phyloP scores from a whole-genome alignment of 2,113 vertebrate species.

The Euleptes europaea region DNA sequence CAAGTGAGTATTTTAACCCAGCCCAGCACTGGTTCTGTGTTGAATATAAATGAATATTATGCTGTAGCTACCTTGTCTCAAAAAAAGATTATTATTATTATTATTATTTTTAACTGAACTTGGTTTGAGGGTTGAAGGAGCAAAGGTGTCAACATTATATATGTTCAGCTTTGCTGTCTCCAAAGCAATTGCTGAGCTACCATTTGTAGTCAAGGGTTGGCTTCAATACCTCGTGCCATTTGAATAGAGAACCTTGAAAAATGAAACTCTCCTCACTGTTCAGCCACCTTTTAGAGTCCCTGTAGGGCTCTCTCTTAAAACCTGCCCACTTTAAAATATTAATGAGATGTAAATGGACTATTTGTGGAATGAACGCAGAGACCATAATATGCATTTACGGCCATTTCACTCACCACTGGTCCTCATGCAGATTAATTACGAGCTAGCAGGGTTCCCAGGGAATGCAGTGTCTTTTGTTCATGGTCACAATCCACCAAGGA shows the following conservation, averaged over 20 bases:
- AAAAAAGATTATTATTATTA: too few relatives aligned
- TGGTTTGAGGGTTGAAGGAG: not conserved
- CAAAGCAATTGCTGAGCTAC: not conserved
- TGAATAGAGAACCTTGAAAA: not conserved
- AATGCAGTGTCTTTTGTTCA: not conserved
- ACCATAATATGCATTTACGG: conserved; percentile 5
- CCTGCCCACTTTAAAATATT: conserved; percentile 12
- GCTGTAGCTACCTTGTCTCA: too few relatives aligned
- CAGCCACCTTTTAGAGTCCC: not conserved
- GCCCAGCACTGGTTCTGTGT: too few relatives aligned
- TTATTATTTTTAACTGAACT: too few relatives aligned
- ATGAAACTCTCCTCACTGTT: not conserved
- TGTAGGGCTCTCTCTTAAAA: not conserved
- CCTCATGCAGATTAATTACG: not conserved
- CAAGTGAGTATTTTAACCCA: too few relatives aligned
- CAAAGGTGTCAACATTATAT: not conserved
- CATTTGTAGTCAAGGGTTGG: not conserved
- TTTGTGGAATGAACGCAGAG: not conserved
- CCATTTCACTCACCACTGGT: conserved; percentile 4
- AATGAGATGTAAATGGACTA: conserved; percentile 11
- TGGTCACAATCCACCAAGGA: not conserved
- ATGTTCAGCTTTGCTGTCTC: not conserved
- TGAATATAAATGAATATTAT: too few relatives aligned
- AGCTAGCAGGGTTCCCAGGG: not conserved
- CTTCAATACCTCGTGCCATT: too few relatives aligned